Base-by-base conservation (phyloP, 2,888 invertebrate genomes). In the Onchidella celtica region DNA sequence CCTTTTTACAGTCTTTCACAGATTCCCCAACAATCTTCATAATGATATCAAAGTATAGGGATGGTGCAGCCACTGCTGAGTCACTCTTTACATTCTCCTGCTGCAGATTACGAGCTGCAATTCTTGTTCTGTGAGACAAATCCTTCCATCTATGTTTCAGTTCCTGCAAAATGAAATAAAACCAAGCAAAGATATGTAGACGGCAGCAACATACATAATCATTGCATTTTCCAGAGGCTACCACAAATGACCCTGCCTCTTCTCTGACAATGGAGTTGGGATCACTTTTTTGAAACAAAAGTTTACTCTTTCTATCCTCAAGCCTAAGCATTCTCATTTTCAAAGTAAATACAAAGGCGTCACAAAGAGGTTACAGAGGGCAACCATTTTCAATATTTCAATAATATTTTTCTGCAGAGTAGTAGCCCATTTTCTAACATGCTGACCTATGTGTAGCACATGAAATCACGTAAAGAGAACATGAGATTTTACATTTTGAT, bases 81-180 rank as follows among this genome's bases (percentile, higher is more conserved):
- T 59, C 59, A 32, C 47, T 65, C 29, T 65, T 65, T 11, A 27
- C 65, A 17, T 47, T 47, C 17, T 38, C 40, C 29, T 65, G 38
- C 40, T 36, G 17, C 0, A 65, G 1, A 3, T 24, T 65, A 11
- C 61, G 59, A 21, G 36, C 47, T 24, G 38, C 21, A 1, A 76
- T 27, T 17, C 75, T 47, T 27, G 65, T 34, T 21, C 69, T 57
- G 40, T 59, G 77, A 9, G 77, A 68, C n/a, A 77, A 47, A 21
- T 77, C 68, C 24, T 77, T 77, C 69, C 77, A 77, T 57, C 77
- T 55, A 32, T 77, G 77, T 57, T 77, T 77, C 2, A 77, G n/a
- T 24, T 68, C 68, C 68, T 77, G 40, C 17, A 9, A 38, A 14
- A n/a, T n/a, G n/a, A n/a, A n/a, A n/a, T n/a, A n/a, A 55, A 55